These are phyloP conservation scores for Amazona vittata DNA, from an alignment of 2,113 vertebrate genomes.

Conservation along the genomic window DNA sequence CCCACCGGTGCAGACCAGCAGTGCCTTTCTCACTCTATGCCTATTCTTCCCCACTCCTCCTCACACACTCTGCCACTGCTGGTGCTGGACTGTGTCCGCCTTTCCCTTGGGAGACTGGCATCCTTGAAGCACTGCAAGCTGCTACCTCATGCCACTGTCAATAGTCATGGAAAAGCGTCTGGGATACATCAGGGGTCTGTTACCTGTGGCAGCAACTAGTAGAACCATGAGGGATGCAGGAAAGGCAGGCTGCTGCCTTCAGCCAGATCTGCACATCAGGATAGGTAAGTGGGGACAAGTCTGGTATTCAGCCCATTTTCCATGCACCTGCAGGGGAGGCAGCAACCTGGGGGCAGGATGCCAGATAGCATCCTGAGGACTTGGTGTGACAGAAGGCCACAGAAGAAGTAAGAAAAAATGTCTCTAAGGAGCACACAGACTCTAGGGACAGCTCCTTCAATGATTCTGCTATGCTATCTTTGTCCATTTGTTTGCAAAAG, in stretches of 20 bases:
- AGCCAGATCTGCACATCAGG: neutral
- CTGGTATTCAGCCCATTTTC: neutral
- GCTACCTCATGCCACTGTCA: neutral
- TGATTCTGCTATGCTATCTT: neutral
- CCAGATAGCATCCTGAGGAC: neutral
- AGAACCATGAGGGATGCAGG: rapidly evolving
- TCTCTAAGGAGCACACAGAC: neutral
- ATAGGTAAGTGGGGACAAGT: rapidly evolving
- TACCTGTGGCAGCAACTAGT: neutral
- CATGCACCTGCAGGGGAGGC: neutral
- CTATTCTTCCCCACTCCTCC: neutral
- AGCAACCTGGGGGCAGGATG: neutral
- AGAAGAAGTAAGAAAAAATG: neutral
- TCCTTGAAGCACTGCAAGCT: neutral
- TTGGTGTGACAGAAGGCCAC: neutral
- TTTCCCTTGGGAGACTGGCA: neutral
- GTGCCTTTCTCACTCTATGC: neutral
- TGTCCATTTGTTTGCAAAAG: neutral
- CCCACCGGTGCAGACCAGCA: neutral
- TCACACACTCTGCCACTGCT: neutral
- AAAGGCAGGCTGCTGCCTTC: neutral
- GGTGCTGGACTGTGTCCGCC: neutral
- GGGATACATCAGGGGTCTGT: neutral
- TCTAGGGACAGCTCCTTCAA: neutral
- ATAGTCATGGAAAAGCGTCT: neutral